Percentiles rank a stretch among this genome's conserved stretches.
phyloP scores from a whole-genome alignment of 2,888 invertebrate genomes.

The Cephonodes hylas region DNA sequence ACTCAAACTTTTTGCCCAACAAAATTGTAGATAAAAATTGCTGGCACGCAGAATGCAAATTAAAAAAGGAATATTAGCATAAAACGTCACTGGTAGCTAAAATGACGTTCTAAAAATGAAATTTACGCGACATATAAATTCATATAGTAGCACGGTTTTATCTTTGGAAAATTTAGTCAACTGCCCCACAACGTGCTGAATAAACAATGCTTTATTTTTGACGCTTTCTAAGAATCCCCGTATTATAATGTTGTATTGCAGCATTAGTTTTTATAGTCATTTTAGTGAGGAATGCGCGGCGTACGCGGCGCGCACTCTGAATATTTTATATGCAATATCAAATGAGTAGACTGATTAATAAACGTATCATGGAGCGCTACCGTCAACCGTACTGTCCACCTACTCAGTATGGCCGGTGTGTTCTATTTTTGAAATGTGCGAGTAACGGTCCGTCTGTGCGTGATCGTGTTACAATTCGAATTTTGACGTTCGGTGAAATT shows the following conservation, averaged over 20 bases:
- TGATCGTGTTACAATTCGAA: conserved; percentile 74
- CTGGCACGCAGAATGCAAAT: not conserved
- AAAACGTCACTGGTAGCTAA: too few relatives aligned
- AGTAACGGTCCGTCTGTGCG: conserved; percentile 72
- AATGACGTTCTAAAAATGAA: too few relatives aligned
- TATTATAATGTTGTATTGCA: conserved; percentile 34
- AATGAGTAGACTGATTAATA: conserved; percentile 76
- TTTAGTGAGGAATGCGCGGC: conserved; percentile 40
- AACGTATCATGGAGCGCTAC: conserved; percentile 69
- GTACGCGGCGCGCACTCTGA: conserved; percentile 13
- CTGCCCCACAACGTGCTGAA: not conserved
- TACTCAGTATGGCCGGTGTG: conserved; percentile 76
- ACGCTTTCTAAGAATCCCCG: conserved; percentile 29
- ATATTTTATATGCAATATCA: conserved; percentile 67
- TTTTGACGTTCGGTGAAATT: conserved; percentile 78
- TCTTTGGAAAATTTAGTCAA: conserved; percentile 2
- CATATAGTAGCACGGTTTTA: not conserved
- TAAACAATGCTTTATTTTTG: conserved; percentile 16
- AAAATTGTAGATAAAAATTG: not conserved
- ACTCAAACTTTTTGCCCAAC: too few relatives aligned
- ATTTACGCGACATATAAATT: not conserved
- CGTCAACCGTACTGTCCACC: conserved; percentile 55
- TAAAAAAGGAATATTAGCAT: too few relatives aligned
- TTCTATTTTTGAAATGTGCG: conserved; percentile 80
- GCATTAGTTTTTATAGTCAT: conserved; percentile 46